Base-by-base conservation (phyloP, 1,140 invertebrate genomes). In the Drosophila auraria region DNA sequence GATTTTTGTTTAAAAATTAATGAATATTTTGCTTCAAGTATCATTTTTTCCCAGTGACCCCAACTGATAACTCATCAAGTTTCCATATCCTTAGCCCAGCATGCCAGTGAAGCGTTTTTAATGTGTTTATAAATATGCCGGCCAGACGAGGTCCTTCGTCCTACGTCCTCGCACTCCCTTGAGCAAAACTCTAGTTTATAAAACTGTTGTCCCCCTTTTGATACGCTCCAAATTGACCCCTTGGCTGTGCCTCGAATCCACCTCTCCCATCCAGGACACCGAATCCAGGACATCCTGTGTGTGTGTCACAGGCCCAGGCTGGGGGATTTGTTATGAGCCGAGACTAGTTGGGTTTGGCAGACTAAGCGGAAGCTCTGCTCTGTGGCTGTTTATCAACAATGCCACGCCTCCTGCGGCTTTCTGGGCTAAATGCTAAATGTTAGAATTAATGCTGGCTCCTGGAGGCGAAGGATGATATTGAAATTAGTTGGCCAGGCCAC, bases 181-280 rank as follows among this genome's bases (percentile, higher is more conserved):
- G 49, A 40, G 23, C 12, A 14, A 27, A 76, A 58, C 30, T 78
- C 11, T 78, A 78, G 75, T 78, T 78, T 78, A 70, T 70, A 78
- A 78, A 78, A 78, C 76, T 60, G 54, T 75, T 72, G 69, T 71
- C 57, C 69, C 53, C 75, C 70, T 64, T 82, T 87, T 73, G 68
- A 80, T 80, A 75, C 72, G 58, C 57, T 74, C 17, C 59, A 83
- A 89, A 81, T 81, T 89, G 86, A 87, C 84, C 84, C 84, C 73
- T 87, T 77, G 80, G 54, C 78, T 54, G 51, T 56, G 33, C 33
- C 33, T 11, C 33, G 33, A 2, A 11, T 27, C 20, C 17, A 23
- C 30, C 45, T 38, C 42, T 3, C 33, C 54, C 36, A 11, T 14
- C 20, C 5, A 23, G 33, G 42, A 33, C 44, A 44, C 68, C 45